Evolutionary conservation across 2,113 vertebrate genomes (phyloP).

Genomic region (Rattus norvegicus): GRCr8 NC_086019.1:172526501-172527000

Average conservation of each 20-base stretch:
- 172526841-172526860: not conserved
- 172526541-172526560: not conserved
- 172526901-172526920: not conserved
- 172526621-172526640: not conserved
- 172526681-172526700: not conserved
- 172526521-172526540: not conserved
- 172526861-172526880: not conserved
- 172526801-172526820: not conserved
- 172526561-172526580: not conserved
- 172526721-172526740: constrained; percentile 52
- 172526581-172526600: too few species aligned
- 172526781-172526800: not conserved
- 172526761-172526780: not conserved
- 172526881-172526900: not conserved
- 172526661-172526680: not conserved
- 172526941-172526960: not conserved
- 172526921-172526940: not conserved
- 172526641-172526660: not conserved
- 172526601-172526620: not conserved
- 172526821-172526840: not conserved
- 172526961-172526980: not conserved
- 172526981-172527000: constrained; percentile 63
- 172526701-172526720: not conserved
- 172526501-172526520: not conserved
- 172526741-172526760: not conserved